phyloP scores from a whole-genome alignment of 2,888 invertebrate species.

The Pandemis heparana region DNA sequence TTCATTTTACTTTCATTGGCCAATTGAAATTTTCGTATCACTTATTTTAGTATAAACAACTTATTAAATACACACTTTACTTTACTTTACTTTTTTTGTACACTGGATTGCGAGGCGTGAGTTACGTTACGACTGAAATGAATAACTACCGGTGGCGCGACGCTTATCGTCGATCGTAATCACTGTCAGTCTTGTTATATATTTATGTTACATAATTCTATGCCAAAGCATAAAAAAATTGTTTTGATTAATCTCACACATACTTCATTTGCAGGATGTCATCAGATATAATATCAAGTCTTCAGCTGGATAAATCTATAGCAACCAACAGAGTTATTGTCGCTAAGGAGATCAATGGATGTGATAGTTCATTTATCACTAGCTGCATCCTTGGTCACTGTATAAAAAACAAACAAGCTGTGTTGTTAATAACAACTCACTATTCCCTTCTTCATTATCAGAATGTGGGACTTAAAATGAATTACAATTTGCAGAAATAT shows the following conservation, averaged over 20 bases:
- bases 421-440: conserved; percentile 89
- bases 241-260: conserved; percentile 32
- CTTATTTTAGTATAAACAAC: neutral
- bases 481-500: conserved; percentile 87
- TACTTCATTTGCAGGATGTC: conserved; percentile 82
- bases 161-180: conserved; percentile 50
- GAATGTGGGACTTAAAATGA: conserved; percentile 90
- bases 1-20: neutral
- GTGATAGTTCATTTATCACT: conserved; percentile 90
- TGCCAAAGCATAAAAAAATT: neutral
- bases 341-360: conserved; percentile 89
- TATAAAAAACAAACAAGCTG: conserved; percentile 84
- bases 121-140: conserved; percentile 38
- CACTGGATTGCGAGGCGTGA: conserved; percentile 36
- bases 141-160: conserved; percentile 46
- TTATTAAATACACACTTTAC: conserved; percentile 40
- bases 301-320: conserved; percentile 87
- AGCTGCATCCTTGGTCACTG: conserved; percentile 88
- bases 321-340: conserved; percentile 85
- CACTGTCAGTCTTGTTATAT: conserved; percentile 2
- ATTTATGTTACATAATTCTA: conserved; percentile 5
- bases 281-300: conserved; percentile 86
- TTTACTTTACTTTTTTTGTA: conserved; percentile 33
- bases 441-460: conserved; percentile 91
- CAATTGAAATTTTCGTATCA: neutral